Evolutionary conservation across 2,888 invertebrate genomes (phyloP), one percentile per base, ranked within the genome.

Genomic region (Acleris holmiana): DNA sequence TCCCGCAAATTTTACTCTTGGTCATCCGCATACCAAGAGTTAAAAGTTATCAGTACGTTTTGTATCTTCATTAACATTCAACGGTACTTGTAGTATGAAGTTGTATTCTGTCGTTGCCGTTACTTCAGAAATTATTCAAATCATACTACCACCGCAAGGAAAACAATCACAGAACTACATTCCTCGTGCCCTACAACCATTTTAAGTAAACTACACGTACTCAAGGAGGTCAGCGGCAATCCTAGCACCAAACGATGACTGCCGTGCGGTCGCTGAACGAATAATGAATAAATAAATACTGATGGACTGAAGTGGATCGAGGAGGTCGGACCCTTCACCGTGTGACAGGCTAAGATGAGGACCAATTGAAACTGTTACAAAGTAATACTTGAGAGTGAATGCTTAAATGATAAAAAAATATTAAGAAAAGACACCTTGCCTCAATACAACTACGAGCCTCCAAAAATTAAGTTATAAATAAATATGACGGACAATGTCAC

Each of bases 241-340:
- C 49, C 65, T 65, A 60, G 44, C 62, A 53, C 56, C 56, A 57
- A 57, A 57, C 58, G 64, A 48, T 59, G 64, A 56, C 62, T 56
- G 44, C 59, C 59, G 44, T 55, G 35, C 35, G 13, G 35, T 35
- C 35, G 4, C 35, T 35, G 55, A 60, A 48, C 44, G 60, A 55
- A 62, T 62, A 62, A 62, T 62, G 61, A 49, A 65, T 65, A 65
- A 54, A 65, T 65, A 65, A 65, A 65, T 65, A 60, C 65, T 65
- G 65, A 65, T 65, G 65, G 60, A 65, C 49, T 53, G 59, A 60
- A 65, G 59, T 65, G 60, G 65, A 65, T 65, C 59, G 60, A 29
- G 49, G 65, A 65, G 65, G 65, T 65, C 65, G 55, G 55, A 60
- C 65, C 65, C 65, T 65, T 65, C 59, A 65, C 65, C 53, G 49